These are phyloP conservation scores for Nettapus auritus DNA, from an alignment of 2,113 vertebrate genomes.

Conservation along the genomic window DNA sequence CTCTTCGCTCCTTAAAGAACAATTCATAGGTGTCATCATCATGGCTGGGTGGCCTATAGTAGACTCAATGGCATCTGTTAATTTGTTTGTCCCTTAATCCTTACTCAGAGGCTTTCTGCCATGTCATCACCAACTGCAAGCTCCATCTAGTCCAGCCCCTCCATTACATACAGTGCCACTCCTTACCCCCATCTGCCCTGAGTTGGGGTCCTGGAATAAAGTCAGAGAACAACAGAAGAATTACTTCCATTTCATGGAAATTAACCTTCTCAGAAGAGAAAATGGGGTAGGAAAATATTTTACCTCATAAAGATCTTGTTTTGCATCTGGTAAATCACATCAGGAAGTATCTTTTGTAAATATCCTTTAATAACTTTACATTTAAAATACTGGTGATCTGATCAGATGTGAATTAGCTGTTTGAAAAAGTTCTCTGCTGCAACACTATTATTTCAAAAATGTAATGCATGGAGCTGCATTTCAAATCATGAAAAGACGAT, in stretches of 20 bases:
- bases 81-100: too few relatives aligned
- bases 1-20: too few relatives aligned
- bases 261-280: neutral
- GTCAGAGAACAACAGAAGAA: neutral
- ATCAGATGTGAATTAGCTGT: neutral
- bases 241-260: neutral
- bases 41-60: too few relatives aligned
- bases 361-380: neutral
- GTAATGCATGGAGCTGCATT: neutral
- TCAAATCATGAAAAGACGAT: neutral
- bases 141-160: too few relatives aligned
- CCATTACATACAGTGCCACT: too few relatives aligned
- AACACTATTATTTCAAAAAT: neutral
- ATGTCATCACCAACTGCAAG: too few relatives aligned
- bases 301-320: neutral
- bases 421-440: neutral
- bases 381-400: neutral
- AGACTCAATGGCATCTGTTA: too few relatives aligned
- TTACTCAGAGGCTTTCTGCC: too few relatives aligned
- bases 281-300: neutral
- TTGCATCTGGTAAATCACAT: neutral
- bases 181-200: too few relatives aligned
- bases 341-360: neutral
- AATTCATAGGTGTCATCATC: too few relatives aligned
- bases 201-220: neutral